Base-by-base conservation (phyloP, 2,113 vertebrate genomes). In the Epinephelus moara region DNA sequence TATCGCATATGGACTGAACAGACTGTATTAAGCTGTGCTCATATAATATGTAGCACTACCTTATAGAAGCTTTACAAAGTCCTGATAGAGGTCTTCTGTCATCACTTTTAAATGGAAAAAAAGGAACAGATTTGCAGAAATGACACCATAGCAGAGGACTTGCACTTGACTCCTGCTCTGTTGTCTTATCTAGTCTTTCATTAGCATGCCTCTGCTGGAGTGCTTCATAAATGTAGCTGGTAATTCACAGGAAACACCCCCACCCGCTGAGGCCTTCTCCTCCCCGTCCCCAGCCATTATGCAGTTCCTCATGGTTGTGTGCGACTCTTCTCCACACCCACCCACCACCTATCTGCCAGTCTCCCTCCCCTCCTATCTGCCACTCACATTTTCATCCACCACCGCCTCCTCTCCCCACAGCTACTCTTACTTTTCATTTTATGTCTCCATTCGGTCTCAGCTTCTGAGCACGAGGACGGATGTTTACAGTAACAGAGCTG, bases 231-330 rank as follows among this genome's bases (percentile, higher is more conserved):
- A 93, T 81, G 82, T 83, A 90, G 74, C 87, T 79, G 77, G 80
- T 93, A 91, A 90, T 93, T 93, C 91, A 64, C 84, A 85, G 68
- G 78, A 80, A 85, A 73, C 77, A 50, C 70, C 86, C 75, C 84
- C 90, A 84, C 93, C 92, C 63, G 59, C 91, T 84, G 94, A 91
- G 92, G 53, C 81, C 90, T 88, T 91, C 88, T 87, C 85, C 91
- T 89, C 71, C 77, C 79, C 60, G 10, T 88, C 84, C 88, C 77
- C 55, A 53, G 85, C 87, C 85, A 93, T 94, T 93, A 91, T 87
- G 80, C 86, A 75, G 89, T 92, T 85, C 85, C 91, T 91, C 79
- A 87, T 91, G 88, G 81, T 71, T 72, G 86, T 82, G 75, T 89
- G 42, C 2, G 89, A 90, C 82, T 90, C 59, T 74, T 88, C 82